These are phyloP conservation scores for Lamprologus speciosus DNA, from an alignment of 2,113 vertebrate species.

Conservation along the genomic window DNA sequence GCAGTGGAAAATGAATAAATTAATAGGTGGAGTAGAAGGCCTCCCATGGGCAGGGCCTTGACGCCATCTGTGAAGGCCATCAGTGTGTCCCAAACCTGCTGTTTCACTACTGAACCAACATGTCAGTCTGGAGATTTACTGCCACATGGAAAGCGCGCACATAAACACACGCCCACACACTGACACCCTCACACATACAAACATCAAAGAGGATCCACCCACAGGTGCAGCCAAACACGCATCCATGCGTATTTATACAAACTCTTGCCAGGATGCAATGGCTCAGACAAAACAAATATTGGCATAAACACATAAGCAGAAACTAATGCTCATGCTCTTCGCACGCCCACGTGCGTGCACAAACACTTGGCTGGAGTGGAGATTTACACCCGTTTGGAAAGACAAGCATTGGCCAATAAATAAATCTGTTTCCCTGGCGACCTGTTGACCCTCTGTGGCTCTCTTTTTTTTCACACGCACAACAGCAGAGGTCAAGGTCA, in stretches of 20 bases:
- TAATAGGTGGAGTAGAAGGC: slow-evolving; percentile 50
- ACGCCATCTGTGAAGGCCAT: slow-evolving; percentile 65
- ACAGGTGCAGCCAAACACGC: slow-evolving; percentile 5
- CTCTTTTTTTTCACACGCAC: slow-evolving; percentile 8
- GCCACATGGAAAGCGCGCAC: slow-evolving; percentile 27
- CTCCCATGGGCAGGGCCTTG: slow-evolving; percentile 45
- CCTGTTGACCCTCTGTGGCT: slow-evolving; percentile 2
- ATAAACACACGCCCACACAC: not conserved
- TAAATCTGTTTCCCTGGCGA: slow-evolving; percentile 25
- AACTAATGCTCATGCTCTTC: not conserved
- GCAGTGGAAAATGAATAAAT: slow-evolving; percentile 67
- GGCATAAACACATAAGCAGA: not conserved
- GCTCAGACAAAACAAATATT: slow-evolving; percentile 12
- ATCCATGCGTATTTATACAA: not conserved
- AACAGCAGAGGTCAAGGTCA: slow-evolving; percentile 54
- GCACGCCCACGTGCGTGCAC: not conserved
- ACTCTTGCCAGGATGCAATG: not conserved
- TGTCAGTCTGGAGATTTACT: slow-evolving; percentile 59
- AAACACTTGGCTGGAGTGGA: not conserved
- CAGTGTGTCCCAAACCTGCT: slow-evolving; percentile 61
- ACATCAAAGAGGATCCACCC: slow-evolving; percentile 3
- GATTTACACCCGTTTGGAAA: slow-evolving; percentile 43
- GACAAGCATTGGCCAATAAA: slow-evolving; percentile 39
- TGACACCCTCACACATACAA: not conserved
- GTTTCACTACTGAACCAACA: slow-evolving; percentile 65